Percentiles rank a stretch among this genome's conserved stretches.
Evolutionary conservation across 2,888 invertebrate genomes (phyloP).

Genomic region (Cerastis leucographa): DNA sequence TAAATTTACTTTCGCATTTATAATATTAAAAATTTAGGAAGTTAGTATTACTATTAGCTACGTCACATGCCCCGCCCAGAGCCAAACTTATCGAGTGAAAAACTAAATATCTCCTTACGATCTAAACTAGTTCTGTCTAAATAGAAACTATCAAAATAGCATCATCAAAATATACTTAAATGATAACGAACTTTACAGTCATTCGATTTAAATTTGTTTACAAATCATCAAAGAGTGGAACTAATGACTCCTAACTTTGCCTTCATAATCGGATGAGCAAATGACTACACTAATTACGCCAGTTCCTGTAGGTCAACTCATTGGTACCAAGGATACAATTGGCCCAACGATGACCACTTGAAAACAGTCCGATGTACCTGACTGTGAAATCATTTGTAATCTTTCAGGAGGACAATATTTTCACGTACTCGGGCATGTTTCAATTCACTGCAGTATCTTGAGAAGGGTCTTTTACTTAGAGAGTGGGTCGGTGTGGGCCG

Average conservation of each 20-base stretch:
- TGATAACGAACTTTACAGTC: constrained; percentile 4
- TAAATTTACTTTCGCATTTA: too few species aligned
- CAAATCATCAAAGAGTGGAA: constrained; percentile 34
- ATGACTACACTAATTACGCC: constrained; percentile 81
- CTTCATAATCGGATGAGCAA: constrained; percentile 66
- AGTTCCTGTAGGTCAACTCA: constrained; percentile 84
- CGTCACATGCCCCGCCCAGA: not conserved
- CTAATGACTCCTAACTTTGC: constrained; percentile 49
- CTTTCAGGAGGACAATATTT: not conserved
- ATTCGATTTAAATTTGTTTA: constrained; percentile 17
- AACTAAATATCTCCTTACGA: not conserved
- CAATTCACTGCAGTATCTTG: not conserved
- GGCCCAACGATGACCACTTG: constrained; percentile 48
- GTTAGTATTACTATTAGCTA: not conserved
- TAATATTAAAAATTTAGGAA: too few species aligned
- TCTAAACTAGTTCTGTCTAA: constrained; percentile 10
- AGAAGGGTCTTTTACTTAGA: not conserved
- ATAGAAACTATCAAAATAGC: constrained; percentile 1
- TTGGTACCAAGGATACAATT: constrained; percentile 76
- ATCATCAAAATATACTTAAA: constrained; percentile 21
- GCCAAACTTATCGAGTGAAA: constrained; percentile 3
- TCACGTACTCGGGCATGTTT: not conserved
- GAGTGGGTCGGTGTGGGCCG: not conserved
- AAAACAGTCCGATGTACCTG: constrained; percentile 11
- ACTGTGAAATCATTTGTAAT: constrained; percentile 19